Evolutionary conservation across 2,888 invertebrate species (phyloP).

Genomic region (Deroplatys truncata): DNA sequence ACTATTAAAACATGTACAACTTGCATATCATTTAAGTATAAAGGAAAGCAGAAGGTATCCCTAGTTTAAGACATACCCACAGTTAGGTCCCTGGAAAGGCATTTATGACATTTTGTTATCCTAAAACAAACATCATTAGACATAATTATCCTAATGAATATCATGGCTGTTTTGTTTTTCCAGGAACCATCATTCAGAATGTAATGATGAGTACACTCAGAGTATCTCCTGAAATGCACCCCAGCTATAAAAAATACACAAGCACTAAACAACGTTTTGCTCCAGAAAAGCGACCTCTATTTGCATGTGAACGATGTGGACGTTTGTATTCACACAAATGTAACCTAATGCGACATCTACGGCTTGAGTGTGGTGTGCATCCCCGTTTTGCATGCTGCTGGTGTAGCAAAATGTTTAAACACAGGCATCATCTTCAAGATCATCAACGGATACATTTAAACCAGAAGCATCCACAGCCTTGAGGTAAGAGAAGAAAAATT

Average conservation of each 20-base stretch:
- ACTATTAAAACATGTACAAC: too few relatives aligned
- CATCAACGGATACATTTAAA: slow-evolving; percentile 40
- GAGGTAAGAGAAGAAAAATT: not conserved
- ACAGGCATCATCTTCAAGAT: slow-evolving; percentile 44
- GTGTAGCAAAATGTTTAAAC: slow-evolving; percentile 42
- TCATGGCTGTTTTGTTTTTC: not conserved
- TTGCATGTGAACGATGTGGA: slow-evolving; percentile 15
- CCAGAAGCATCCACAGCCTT: not conserved
- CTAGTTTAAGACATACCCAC: too few relatives aligned
- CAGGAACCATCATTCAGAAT: not conserved
- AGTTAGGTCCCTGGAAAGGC: too few relatives aligned
- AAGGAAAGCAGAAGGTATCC: too few relatives aligned
- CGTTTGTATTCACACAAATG: slow-evolving; percentile 20
- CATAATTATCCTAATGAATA: not conserved
- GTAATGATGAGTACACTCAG: not conserved
- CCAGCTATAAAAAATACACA: not conserved
- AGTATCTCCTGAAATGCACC: not conserved
- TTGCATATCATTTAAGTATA: too few relatives aligned
- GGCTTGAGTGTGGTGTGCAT: slow-evolving; percentile 37
- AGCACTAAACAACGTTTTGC: not conserved
- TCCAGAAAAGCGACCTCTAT: not conserved
- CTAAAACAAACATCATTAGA: too few relatives aligned
- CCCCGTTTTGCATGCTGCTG: slow-evolving; percentile 38
- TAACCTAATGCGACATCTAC: slow-evolving; percentile 34
- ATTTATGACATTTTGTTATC: too few relatives aligned